A percentile compares a stretch with the other conserved stretches of the same genome.
Evolutionary conservation across 1,140 invertebrate genomes (phyloP).

Genomic region (Nasonia longicornis): DNA sequence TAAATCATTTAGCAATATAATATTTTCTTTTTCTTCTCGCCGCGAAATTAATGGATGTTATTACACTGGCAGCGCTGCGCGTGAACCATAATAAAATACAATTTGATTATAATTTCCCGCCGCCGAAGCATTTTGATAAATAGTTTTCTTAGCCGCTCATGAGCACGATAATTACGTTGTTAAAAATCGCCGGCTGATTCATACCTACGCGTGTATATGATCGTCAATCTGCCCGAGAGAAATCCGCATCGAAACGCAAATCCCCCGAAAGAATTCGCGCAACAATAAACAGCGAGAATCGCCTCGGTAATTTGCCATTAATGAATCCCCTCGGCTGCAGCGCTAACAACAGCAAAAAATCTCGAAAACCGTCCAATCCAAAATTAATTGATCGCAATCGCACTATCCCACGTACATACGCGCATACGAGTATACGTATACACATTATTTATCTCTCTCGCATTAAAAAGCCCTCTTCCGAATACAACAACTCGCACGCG

Average conservation of each 20-base stretch:
- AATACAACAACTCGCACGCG: neutral
- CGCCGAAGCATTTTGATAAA: neutral
- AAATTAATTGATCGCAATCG: conserved; percentile 43
- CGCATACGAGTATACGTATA: neutral
- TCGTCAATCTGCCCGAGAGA: neutral
- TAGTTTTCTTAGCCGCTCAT: conserved; percentile 3
- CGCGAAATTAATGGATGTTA: neutral
- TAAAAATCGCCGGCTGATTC: neutral
- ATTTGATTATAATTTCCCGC: neutral
- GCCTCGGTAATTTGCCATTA: neutral
- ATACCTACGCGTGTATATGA: neutral
- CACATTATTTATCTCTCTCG: conserved; percentile 10
- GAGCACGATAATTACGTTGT: neutral
- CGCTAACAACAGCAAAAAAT: neutral
- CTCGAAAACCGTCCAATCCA: neutral
- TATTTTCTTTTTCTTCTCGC: neutral
- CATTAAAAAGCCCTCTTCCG: conserved; percentile 3
- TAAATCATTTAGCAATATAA: neutral
- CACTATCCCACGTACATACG: neutral
- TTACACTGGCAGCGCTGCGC: neutral
- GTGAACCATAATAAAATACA: neutral
- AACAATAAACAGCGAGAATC: neutral
- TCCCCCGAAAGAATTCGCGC: neutral
- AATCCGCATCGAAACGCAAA: neutral
- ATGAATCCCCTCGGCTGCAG: neutral